Evolutionary conservation across 1,140 invertebrate species (phyloP), one percentile per base, ranked within the genome.

Genomic region (Papilio machaon): DNA sequence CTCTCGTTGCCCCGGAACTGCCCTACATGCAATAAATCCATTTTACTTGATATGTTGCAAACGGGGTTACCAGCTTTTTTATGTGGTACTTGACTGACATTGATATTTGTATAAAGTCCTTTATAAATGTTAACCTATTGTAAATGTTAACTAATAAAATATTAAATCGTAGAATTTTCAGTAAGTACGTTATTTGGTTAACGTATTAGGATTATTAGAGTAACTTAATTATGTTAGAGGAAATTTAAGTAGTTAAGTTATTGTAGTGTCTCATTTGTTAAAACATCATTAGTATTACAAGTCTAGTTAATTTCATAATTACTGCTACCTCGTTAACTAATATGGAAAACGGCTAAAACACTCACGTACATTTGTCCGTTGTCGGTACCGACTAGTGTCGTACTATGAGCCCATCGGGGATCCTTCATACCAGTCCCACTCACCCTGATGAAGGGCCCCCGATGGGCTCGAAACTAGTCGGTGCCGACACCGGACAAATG

Each of bases 1-100:
- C 80, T 81, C 81, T 82, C 80, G 85, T 88, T 82, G 80, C 75
- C 84, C 86, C 89, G 88, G 90, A 90, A 82, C 82, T 87, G 86
- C 83, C 87, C 89, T 80, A 90, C 86, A 81, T 91, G 80, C 76
- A 79, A 49, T 67, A 80, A 35, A 35, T 70, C 60, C 9, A 64
- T 30, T 70, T 15, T 70, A 17, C 64, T 70, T 70, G 64, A 70
- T 30, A 35, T 70, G 7, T 35, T 35, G 64, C 35, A 19, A 74
- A 74, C 43, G 43, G 73, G 73, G 74, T 76, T 76, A 49, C 46
- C 46, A 35, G 74, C 30, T 52, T 11, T 75, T 10, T 49, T 35
- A 54, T 76, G 23, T 17, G 46, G 13, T 46, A 7, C 73, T n/a
- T n/a, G 46, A 15, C 70, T 38, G 23, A 73, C 43, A 13, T 74